Percentiles rank a stretch among this genome's conserved stretches.
Evolutionary conservation across 2,113 vertebrate genomes (phyloP).

Genomic region (Castor canadensis): DNA sequence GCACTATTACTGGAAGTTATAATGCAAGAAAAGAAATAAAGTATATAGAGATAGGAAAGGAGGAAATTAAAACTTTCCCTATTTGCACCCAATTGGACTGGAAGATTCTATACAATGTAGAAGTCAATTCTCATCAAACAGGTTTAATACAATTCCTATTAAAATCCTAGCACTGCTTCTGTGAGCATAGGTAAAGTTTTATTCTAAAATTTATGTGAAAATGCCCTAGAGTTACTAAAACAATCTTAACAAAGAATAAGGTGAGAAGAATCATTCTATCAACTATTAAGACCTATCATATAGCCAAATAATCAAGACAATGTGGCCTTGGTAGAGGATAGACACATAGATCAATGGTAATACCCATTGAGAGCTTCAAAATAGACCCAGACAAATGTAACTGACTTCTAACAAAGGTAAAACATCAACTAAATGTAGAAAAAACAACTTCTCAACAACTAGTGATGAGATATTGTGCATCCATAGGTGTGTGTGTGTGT

Average conservation of each 20-base stretch:
- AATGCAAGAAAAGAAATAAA: neutral
- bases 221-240: too few species aligned
- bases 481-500: too few species aligned
- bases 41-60: neutral
- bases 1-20: neutral
- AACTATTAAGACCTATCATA: neutral
- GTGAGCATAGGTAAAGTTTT: neutral
- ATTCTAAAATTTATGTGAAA: neutral
- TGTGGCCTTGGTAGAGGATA: neutral
- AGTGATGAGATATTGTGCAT: too few species aligned
- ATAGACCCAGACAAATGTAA: neutral
- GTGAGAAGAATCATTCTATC: too few species aligned
- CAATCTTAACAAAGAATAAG: too few species aligned
- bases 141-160: too few species aligned
- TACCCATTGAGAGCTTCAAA: neutral
- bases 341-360: neutral
- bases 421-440: neutral
- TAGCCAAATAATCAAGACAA: neutral
- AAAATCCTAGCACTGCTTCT: neutral
- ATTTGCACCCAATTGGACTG: neutral
- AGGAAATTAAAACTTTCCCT: neutral
- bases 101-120: neutral
- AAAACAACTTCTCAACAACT: neutral
- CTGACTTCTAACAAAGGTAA: neutral
- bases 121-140: neutral